Percentiles rank a stretch among this genome's conserved stretches.
Conservation (phyloP, 1,140 invertebrate species). For the Drosophila dunni region DNA sequence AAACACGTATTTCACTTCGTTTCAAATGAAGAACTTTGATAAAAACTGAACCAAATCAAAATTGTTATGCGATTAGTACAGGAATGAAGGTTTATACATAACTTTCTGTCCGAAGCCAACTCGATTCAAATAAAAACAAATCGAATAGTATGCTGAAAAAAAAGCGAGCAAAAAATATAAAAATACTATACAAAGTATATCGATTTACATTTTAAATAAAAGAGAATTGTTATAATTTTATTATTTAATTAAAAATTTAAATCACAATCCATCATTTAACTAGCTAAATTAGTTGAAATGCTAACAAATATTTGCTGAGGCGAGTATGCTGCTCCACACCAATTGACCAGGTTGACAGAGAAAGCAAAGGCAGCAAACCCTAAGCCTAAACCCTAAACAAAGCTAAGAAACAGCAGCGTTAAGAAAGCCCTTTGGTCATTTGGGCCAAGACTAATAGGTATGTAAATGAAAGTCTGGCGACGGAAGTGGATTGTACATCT, state of each 20-base stretch:
- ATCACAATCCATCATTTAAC: slow-evolving; percentile 5
- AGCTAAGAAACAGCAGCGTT: slow-evolving; percentile 16
- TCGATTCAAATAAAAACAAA: no score
- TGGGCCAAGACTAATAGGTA: slow-evolving; percentile 53
- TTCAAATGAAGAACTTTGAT: no score
- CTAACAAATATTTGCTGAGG: slow-evolving; percentile 2
- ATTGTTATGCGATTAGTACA: no score
- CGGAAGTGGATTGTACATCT: slow-evolving; percentile 43
- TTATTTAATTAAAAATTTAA: background rate
- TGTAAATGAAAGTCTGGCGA: slow-evolving; percentile 59
- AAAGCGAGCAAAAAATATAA: no score
- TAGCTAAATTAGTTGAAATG: background rate
- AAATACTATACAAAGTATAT: no score
- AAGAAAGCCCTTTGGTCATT: slow-evolving; percentile 36
- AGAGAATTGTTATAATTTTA: no score
- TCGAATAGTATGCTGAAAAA: background rate
- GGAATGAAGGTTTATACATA: no score
- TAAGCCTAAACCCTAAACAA: background rate
- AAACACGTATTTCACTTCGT: no score
- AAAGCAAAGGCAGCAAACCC: slow-evolving; percentile 1
- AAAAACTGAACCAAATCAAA: no score
- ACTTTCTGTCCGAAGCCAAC: no score
- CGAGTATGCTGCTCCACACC: background rate
- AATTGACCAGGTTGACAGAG: slow-evolving; percentile 28
- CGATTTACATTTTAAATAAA: background rate